Conservation (phyloP, 2,797 vertebrate species). For the Enteromius mattozi region DNA sequence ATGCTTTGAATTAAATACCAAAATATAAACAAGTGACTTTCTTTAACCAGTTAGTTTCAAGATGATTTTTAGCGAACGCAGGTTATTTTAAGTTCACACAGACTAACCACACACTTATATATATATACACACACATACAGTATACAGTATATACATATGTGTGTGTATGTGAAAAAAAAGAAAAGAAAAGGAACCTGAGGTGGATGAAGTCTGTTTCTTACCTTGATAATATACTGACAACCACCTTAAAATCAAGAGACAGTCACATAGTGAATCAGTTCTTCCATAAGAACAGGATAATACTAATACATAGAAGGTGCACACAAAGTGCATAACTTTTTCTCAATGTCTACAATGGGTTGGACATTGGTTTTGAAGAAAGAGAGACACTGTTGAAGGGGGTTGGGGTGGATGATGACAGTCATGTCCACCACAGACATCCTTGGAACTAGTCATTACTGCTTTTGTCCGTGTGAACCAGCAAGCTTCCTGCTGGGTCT, state of each 20-base stretch:
- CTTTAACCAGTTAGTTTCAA: neutral
- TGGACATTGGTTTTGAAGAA: constrained; percentile 5
- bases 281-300: neutral
- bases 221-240: neutral
- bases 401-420: constrained; percentile 56
- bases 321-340: neutral
- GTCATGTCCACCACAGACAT: constrained; percentile 69
- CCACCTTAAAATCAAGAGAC: neutral
- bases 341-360: neutral
- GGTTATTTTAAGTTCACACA: neutral
- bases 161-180: neutral
- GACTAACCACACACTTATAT: neutral
- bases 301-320: neutral
- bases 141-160: no score
- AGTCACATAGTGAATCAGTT: neutral
- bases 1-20: neutral
- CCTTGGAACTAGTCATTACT: constrained; percentile 69
- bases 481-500: constrained; percentile 86
- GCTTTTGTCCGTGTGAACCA: constrained; percentile 79
- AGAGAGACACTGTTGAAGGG: constrained; percentile 12
- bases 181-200: neutral
- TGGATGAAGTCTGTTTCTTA: neutral
- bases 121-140: no score
- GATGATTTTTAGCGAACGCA: neutral
- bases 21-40: neutral